phyloP scores from a whole-genome alignment of 2,797 vertebrate genomes.

The Protosalanx chinensis region DNA sequence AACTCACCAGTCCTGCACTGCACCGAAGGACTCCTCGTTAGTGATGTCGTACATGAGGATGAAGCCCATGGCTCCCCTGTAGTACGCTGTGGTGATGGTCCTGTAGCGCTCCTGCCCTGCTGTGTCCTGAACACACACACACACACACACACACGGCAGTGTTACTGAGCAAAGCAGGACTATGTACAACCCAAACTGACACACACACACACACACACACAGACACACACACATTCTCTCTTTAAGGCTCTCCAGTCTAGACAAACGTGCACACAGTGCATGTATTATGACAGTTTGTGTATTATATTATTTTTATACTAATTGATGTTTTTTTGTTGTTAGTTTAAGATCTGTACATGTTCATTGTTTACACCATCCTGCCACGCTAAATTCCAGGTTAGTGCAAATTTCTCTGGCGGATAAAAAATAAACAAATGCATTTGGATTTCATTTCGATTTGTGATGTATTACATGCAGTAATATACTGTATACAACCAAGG shows the following conservation, averaged over 20 bases:
- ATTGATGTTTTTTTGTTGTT: no score
- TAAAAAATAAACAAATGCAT: no score
- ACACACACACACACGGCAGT: conserved; percentile 5
- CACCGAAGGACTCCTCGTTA: conserved; percentile 94
- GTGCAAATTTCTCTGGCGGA: no score
- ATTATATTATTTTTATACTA: no score
- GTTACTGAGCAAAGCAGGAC: neutral
- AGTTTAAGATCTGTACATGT: no score
- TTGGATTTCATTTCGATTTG: no score
- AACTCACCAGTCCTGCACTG: conserved; percentile 96
- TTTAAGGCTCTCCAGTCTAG: neutral
- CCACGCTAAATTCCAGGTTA: no score
- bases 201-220: conserved; percentile 10
- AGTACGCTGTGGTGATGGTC: conserved; percentile 97
- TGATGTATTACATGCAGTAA: neutral
- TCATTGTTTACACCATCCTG: no score
- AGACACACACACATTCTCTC: neutral
- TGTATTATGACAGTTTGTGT: no score
- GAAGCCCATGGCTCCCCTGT: conserved; percentile 97
- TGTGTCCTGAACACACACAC: conserved; percentile 81
- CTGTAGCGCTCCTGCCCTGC: conserved; percentile 97
- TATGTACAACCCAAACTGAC: neutral
- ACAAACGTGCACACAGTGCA: no score
- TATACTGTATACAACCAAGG: neutral
- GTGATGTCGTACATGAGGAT: conserved; percentile 99